Evolutionary conservation across 2,113 vertebrate genomes (phyloP).

Genomic region (Siphamia tubifer): DNA sequence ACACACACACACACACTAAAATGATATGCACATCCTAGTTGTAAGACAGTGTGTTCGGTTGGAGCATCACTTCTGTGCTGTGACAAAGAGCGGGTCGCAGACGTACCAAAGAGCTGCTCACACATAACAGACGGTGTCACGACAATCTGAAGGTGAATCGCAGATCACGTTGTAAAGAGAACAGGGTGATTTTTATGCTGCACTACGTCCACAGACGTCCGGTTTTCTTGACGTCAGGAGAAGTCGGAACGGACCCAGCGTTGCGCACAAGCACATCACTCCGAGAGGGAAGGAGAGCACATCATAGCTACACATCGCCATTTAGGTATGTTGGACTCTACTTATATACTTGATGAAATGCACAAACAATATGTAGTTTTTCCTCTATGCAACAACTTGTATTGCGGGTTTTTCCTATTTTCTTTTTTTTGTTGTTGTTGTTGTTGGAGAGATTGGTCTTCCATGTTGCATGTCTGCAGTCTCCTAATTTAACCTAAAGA

Average conservation of each 20-base stretch:
- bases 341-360: neutral
- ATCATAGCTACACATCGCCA: conserved; percentile 58
- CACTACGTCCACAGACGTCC: conserved; percentile 64
- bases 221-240: conserved; percentile 73
- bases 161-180: conserved; percentile 38
- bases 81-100: neutral
- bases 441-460: neutral
- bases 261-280: conserved; percentile 70
- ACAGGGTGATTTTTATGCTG: conserved; percentile 57
- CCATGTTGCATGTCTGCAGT: conserved; percentile 22
- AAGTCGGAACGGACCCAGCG: conserved; percentile 62
- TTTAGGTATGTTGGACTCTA: conserved; percentile 50
- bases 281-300: conserved; percentile 59
- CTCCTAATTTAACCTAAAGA: conserved; percentile 28
- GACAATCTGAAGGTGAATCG: neutral
- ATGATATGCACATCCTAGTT: neutral
- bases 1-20: neutral
- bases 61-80: neutral
- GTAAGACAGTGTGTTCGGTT: neutral
- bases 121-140: conserved; percentile 5
- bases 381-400: neutral
- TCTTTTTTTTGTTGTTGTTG: no score
- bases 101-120: conserved; percentile 2
- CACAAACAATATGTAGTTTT: neutral
- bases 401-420: no score